Evolutionary conservation across 2,113 vertebrate genomes (phyloP), one percentile per base, ranked within the genome.

Genomic region (Brienomyrus longianalis): DNA sequence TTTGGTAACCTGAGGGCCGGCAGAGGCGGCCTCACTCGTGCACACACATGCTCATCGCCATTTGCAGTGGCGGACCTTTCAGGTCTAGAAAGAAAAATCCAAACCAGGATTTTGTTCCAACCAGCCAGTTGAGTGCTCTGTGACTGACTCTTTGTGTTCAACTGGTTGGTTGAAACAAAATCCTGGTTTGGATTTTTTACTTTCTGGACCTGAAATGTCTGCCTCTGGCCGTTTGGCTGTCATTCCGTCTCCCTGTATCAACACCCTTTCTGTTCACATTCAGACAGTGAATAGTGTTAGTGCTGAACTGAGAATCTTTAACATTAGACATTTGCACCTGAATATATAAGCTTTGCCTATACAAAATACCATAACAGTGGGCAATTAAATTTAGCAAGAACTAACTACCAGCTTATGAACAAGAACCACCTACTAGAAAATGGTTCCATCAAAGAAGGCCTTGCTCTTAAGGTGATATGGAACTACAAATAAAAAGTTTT

Each of bases 21-120:
- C 59, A 70, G 92, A 91, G 50, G 92, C 89, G 90, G 56, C 80
- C 92, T 87, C 92, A 89, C 88, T 92, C 90, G 31, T 31, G 89
- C 17, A 90, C 39, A 54, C 66, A 31, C 27, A 11, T 19, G 52
- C 17, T 19, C 52, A 5, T 17, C 3, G 17, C 52, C 5, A 56
- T 59, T 23, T 21, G 19, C 56, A 59, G 52, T 21, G 52, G 5
- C 0, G 19, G 17, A 1, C 19, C 5, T 19, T 56, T 56, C 52
- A 21, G 52, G 52, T 56, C 19, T 17, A 56, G 17, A 21, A 56
- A 56, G 5, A 21, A 56, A 21, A 56, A 56, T 56, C 52, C 17
- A 56, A 21, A 56, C 52, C 52, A 54, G 17, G 52, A 5, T 54
- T 54, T 54, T 54, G 51, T 52, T 52, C 17, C 13, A 52, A 52